Evolutionary conservation across 2,888 invertebrate species (phyloP), one percentile per base, ranked within the genome.

Genomic region (Limnephilus lunatus): DNA sequence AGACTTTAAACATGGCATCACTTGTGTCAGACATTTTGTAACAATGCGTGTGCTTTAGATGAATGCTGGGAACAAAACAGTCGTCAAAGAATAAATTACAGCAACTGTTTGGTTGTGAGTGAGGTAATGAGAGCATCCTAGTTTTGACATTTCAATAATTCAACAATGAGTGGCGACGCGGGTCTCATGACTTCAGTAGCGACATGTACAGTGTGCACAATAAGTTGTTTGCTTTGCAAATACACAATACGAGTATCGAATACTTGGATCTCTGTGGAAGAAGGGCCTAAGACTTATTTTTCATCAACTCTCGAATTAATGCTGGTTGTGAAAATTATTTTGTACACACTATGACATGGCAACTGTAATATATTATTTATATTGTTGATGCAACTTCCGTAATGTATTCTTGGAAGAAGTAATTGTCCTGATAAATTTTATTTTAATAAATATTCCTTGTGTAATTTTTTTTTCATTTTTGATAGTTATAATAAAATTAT

Each of bases 351-450:
- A 4, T 25, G 11, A 35, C 25, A 25, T 35, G 35, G 19, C 25
- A 68, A 68, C 25, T 39, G 35, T 25, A 35, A 35, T 82, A 32
- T 25, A 25, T 15, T 32, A 19, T 31, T 7, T 82, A 32, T 32
- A 19, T 31, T 83, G 11, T 32, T 35, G 30, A 83, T 32, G 19
- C 31, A 83, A 35, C 83, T 9, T 83, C 32, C 25, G 19, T 25
- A 25, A 83, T 32, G 35, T 83, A 35, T 83, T 35, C 32, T 83
- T 82, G 32, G 82, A 32, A 82, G 31, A 82, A 15, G 32, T 82
- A 32, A 82, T 32, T 83, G 35, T 83, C 68, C 68, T 68, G 68
- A 68, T 68, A 68, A 68, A 68, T 68, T 68, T 68, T 68, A 68
- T 68, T 68, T 68, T 68, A 68, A 68, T 68, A 68, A 68, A 68